Base-by-base conservation (phyloP, 2,888 invertebrate species). In the Thecocarcelia acutangulata region DNA sequence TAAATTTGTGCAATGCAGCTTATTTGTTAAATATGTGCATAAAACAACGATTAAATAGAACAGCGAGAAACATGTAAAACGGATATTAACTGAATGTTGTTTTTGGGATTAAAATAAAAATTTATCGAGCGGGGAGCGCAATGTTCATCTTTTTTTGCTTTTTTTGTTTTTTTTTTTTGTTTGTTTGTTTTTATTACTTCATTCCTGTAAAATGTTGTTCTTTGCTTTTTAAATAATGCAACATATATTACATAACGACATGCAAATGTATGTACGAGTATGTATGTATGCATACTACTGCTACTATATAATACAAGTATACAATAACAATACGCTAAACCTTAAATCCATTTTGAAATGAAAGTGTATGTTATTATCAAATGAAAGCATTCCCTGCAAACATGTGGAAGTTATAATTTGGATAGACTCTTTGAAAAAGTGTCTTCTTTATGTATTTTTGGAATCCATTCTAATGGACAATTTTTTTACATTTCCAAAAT, bases 81-180 rank as follows among this genome's bases (percentile, higher is more conserved):
- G 52, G 52, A 52, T 66, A 54, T 54, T 66, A 66, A 54, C 40
- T 42, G 42, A 24, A 42, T 15, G 52, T 42, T 66, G 19, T 42
- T 50, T 66, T 54, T 66, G 15, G 42, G 19, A 66, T 54, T 52
- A 42, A 42, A 66, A 66, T 40, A 42, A 15, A 6, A 58, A 58
- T 15, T 12, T 6, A 8, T 58, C n/a, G 17, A 33, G 33, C 33
- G 33, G 33, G 33, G 9, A 33, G 28, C 28, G 13, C 15, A 9
- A 44, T 6, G 44, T 44, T 12, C n/a, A n/a, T 2, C n/a, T 44
- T 28, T 9, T 28, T 28, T 24, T n/a, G n/a, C n/a, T n/a, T n/a
- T n/a, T n/a, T n/a, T n/a, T n/a, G n/a, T n/a, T n/a, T n/a, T n/a
- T n/a, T n/a, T n/a, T n/a, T n/a, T n/a, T n/a, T n/a, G n/a, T n/a